Base-by-base conservation (phyloP, 2,113 vertebrate species). In the Mastomys natalensis region DNA sequence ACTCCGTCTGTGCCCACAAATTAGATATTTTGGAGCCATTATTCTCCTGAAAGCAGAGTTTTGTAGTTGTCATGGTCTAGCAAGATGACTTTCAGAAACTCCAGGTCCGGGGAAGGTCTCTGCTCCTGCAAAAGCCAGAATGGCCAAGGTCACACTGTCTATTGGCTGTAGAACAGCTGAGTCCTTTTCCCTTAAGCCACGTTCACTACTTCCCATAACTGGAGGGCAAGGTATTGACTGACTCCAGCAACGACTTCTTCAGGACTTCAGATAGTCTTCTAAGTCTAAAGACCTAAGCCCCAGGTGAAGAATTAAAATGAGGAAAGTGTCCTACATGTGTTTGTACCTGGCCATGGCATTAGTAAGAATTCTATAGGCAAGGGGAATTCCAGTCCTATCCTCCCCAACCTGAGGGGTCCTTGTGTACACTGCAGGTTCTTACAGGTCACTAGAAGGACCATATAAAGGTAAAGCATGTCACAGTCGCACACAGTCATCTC, bases 191-290 rank as follows among this genome's bases (percentile, higher is more conserved):
- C 84, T 62, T 19, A 64, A 82, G 74, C 37, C 22, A 9, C 43
- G 53, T 70, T 93, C 37, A 77, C 17, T 37, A 43, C 62, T 37
- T 40, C 55, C 55, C 66, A 40, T 53, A 91, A 87, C 34, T 48
- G 73, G 81, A 10, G 11, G 0, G 10, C 43, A 91, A 85, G 21
- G 31, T 12, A 22, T 12, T 87, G 60, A n/a, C 66, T 91, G 43
- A 5, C 80, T 60, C 73, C 37, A 74, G 68, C 51, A 87, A 76
- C 60, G 70, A 77, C 82, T 80, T 22, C 51, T 82, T 60, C 81
- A 90, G 89, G 21, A 37, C 51, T 84, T 90, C 84, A 40, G 60
- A 73, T 74, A 95, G 19, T 80, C 53, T 95, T 90, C 72, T 73
- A 17, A 45, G 26, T 68, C 51, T 51, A 45, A 88, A 92, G 76